Percentiles rank a stretch among this genome's conserved stretches.
phyloP scores from a whole-genome alignment of 2,113 vertebrate species.

The Oreotrochilus melanogaster region DNA sequence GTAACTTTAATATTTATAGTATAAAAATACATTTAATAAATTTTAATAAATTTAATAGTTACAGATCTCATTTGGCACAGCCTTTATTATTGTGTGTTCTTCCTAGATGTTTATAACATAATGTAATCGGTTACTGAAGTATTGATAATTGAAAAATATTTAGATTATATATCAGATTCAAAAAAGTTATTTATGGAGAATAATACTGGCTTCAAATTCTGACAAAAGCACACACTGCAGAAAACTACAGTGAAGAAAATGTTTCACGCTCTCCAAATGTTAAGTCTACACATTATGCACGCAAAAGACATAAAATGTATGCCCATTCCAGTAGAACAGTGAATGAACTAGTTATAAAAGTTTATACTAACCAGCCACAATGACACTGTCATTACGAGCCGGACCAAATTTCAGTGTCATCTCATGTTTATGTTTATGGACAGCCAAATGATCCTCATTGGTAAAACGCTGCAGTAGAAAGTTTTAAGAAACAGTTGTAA shows the following conservation, averaged over 20 bases:
- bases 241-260: constrained; percentile 49
- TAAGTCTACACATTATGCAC: constrained; percentile 8
- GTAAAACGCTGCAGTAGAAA: constrained; percentile 92
- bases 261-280: not conserved
- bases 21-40: not conserved
- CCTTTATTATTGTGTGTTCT: not conserved
- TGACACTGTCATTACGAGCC: constrained; percentile 96
- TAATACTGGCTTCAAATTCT: constrained; percentile 41
- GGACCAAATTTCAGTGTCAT: constrained; percentile 99
- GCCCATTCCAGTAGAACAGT: constrained; percentile 66
- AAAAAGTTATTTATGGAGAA: constrained; percentile 42
- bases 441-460: constrained; percentile 99
- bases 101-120: not conserved
- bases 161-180: not conserved
- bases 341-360: constrained; percentile 71
- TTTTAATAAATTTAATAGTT: not conserved
- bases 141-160: not conserved
- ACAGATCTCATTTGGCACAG: not conserved
- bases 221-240: constrained; percentile 34
- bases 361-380: constrained; percentile 92
- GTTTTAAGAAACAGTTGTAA: constrained; percentile 78
- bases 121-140: constrained; percentile 14
- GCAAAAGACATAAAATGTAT: constrained; percentile 68
- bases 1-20: not conserved
- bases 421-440: constrained; percentile 99